Conservation (phyloP, 2,797 vertebrate genomes). For the Coluber constrictor region DNA sequence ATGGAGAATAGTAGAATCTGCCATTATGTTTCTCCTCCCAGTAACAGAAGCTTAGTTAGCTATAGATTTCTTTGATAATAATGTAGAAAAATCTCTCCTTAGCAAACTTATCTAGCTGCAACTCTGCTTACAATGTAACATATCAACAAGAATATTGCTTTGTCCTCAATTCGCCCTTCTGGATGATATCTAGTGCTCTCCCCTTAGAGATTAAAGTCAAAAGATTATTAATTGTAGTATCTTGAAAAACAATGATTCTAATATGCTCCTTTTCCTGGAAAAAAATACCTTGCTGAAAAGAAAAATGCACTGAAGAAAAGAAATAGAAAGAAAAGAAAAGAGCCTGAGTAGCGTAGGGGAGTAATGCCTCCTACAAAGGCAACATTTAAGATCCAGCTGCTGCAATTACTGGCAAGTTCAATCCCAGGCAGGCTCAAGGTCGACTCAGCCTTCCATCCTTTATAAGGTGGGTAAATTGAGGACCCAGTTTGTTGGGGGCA, state of each 20-base stretch:
- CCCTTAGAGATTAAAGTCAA: not conserved
- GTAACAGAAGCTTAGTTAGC: not conserved
- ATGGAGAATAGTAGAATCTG: not conserved
- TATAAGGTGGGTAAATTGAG: too few species aligned
- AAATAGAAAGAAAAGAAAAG: too few species aligned
- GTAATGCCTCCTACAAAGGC: too few species aligned
- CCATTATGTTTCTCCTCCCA: not conserved
- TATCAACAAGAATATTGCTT: not conserved
- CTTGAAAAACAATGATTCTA: not conserved
- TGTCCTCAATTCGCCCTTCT: not conserved
- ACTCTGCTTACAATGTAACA: slow-evolving; percentile 20
- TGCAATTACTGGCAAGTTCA: too few species aligned
- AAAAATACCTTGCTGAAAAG: not conserved
- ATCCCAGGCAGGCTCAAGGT: too few species aligned
- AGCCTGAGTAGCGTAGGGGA: too few species aligned
- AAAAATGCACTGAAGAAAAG: not conserved
- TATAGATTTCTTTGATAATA: slow-evolving; percentile 19
- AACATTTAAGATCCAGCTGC: too few species aligned
- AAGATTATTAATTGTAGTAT: not conserved
- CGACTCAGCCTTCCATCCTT: too few species aligned
- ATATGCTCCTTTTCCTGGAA: not conserved
- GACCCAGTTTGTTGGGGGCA: too few species aligned
- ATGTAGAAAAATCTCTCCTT: not conserved
- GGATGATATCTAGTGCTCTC: not conserved
- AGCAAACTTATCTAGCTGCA: not conserved